Conservation (phyloP, 2,888 invertebrate genomes). For the Drosophila anomalata region DNA sequence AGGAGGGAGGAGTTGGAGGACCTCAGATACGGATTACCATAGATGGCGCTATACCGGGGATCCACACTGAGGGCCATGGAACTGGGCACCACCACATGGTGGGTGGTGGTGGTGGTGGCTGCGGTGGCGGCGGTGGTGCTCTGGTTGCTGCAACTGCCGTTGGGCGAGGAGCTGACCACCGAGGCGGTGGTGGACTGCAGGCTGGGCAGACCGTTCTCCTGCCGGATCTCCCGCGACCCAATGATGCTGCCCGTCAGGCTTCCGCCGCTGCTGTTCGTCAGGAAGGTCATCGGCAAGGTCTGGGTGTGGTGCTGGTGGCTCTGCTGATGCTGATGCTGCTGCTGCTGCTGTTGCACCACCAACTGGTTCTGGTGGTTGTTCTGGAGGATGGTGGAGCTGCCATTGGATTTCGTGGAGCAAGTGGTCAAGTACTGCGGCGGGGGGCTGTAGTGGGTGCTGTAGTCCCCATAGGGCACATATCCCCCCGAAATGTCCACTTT, state of each 20-base stretch:
- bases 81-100: constrained; percentile 79
- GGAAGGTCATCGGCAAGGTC: constrained; percentile 83
- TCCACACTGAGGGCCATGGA: constrained; percentile 86
- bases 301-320: constrained; percentile 69
- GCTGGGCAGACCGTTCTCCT: constrained; percentile 84
- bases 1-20: constrained; percentile 86
- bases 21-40: constrained; percentile 94
- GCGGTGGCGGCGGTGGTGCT: constrained; percentile 75
- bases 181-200: constrained; percentile 82
- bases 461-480: constrained; percentile 91
- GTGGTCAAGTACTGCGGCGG: constrained; percentile 85
- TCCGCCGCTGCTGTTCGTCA: constrained; percentile 78
- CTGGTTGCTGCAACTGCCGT: constrained; percentile 83
- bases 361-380: constrained; percentile 82
- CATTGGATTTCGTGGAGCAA: constrained; percentile 82
- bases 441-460: constrained; percentile 94
- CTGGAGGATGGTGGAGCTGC: constrained; percentile 81
- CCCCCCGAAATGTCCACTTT: constrained; percentile 93
- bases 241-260: constrained; percentile 83
- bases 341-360: constrained; percentile 79
- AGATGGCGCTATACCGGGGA: constrained; percentile 94
- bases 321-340: constrained; percentile 72
- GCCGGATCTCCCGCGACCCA: constrained; percentile 82
- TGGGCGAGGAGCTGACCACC: constrained; percentile 84
- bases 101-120: constrained; percentile 81